phyloP scores from a whole-genome alignment of 2,797 vertebrate genomes.

The Leptodactylus fallax region DNA sequence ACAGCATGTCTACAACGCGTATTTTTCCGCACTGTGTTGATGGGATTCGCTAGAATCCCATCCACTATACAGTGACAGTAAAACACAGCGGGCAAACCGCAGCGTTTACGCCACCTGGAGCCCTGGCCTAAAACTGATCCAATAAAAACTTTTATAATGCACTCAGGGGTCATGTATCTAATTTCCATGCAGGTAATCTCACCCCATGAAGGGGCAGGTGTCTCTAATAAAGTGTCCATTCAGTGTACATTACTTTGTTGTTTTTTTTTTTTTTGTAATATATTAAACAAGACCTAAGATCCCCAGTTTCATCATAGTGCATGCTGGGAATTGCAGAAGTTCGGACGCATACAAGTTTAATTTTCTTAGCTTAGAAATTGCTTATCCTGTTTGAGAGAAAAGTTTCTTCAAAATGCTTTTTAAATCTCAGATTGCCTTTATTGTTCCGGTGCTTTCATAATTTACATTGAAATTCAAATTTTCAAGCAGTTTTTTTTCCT shows the following conservation, averaged over 20 bases:
- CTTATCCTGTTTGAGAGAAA: neutral
- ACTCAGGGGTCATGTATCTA: too few species aligned
- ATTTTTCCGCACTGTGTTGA: too few species aligned
- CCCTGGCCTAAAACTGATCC: too few species aligned
- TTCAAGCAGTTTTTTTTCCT: neutral
- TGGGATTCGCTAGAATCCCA: too few species aligned
- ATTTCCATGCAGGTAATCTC: too few species aligned
- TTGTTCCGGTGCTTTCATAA: slow-evolving; percentile 13
- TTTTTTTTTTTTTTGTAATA: too few species aligned
- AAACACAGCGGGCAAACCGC: too few species aligned
- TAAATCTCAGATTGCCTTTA: neutral
- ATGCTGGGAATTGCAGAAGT: neutral
- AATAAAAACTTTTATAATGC: too few species aligned
- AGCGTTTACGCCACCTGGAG: too few species aligned
- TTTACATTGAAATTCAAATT: slow-evolving; percentile 33
- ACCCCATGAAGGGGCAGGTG: too few species aligned
- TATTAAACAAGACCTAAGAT: neutral
- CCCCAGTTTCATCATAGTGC: neutral
- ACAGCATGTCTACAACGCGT: too few species aligned
- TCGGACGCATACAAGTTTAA: neutral
- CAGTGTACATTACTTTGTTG: neutral
- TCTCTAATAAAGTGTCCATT: neutral
- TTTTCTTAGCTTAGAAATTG: neutral
- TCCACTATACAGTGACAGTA: too few species aligned
- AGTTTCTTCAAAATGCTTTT: neutral